Percentiles rank a stretch among this genome's conserved stretches.
These are phyloP conservation scores for Trinorchestia longiramus DNA, from an alignment of 1,140 invertebrate species.

Conservation along the genomic window DNA sequence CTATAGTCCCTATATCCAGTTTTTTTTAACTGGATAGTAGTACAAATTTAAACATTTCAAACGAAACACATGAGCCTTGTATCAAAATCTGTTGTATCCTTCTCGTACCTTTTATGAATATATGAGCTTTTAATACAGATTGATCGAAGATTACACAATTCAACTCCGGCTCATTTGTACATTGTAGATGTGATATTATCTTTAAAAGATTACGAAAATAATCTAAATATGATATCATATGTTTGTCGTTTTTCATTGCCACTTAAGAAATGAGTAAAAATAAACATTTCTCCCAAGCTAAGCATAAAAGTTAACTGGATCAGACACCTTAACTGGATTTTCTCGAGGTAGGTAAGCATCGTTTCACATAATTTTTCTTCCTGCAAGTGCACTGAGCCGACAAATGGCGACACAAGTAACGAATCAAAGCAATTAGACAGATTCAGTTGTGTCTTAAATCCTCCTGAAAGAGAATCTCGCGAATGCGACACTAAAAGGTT, in stretches of 20 bases:
- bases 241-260: too few species aligned
- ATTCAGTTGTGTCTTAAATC: background rate
- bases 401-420: background rate
- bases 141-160: background rate
- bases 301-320: background rate
- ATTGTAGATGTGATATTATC: background rate
- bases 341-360: too few species aligned
- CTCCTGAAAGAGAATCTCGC: background rate
- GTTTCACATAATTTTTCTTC: background rate
- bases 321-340: background rate
- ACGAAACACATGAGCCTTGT: background rate
- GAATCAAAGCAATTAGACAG: background rate
- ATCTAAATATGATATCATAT: background rate
- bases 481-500: background rate
- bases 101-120: background rate
- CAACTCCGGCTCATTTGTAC: background rate
- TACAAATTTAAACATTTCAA: background rate
- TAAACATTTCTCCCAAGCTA: background rate
- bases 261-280: background rate
- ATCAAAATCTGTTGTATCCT: background rate
- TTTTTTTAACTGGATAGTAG: background rate
- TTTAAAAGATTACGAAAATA: background rate
- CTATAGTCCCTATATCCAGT: background rate
- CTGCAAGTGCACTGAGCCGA: background rate
- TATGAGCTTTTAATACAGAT: background rate